Evolutionary conservation across 1,140 invertebrate species (phyloP).

Genomic region (Hypsibius dujardini): DNA sequence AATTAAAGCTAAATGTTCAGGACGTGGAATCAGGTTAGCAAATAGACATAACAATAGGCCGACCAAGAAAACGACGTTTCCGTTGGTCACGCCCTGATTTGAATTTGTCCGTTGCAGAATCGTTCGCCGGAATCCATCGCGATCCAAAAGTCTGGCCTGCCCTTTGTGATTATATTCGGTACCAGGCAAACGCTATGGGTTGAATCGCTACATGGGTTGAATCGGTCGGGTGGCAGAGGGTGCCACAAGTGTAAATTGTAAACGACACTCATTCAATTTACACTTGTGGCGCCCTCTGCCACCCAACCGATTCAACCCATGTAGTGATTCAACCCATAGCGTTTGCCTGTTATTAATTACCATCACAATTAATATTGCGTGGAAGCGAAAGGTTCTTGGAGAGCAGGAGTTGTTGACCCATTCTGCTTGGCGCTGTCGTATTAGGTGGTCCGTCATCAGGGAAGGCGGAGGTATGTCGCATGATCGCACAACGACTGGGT

Average conservation of each 20-base stretch:
- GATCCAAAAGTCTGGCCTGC: slow-evolving; percentile 5
- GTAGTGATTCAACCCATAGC: neutral
- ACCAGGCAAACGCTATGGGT: neutral
- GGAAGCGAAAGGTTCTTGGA: too few relatives aligned
- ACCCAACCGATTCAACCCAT: neutral
- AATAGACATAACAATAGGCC: neutral
- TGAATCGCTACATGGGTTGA: neutral
- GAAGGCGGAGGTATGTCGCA: neutral
- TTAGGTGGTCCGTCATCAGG: slow-evolving; percentile 9
- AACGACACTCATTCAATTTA: neutral
- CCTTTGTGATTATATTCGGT: neutral
- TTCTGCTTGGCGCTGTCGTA: too few relatives aligned
- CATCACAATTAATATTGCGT: too few relatives aligned
- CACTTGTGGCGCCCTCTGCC: neutral
- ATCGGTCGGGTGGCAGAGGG: too few relatives aligned
- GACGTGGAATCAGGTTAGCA: slow-evolving; percentile 11
- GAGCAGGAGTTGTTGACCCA: too few relatives aligned
- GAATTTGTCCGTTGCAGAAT: neutral
- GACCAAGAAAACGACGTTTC: neutral
- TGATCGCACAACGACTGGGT: slow-evolving; percentile 8
- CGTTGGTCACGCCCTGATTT: neutral
- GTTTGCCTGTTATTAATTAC: neutral
- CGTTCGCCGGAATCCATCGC: neutral
- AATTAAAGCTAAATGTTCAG: neutral
- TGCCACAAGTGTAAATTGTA: too few relatives aligned